A percentile compares a stretch with the other conserved stretches of the same genome.
These are phyloP conservation scores for Gallinago media DNA, from an alignment of 2,113 vertebrate species.

Conservation along the genomic window DNA sequence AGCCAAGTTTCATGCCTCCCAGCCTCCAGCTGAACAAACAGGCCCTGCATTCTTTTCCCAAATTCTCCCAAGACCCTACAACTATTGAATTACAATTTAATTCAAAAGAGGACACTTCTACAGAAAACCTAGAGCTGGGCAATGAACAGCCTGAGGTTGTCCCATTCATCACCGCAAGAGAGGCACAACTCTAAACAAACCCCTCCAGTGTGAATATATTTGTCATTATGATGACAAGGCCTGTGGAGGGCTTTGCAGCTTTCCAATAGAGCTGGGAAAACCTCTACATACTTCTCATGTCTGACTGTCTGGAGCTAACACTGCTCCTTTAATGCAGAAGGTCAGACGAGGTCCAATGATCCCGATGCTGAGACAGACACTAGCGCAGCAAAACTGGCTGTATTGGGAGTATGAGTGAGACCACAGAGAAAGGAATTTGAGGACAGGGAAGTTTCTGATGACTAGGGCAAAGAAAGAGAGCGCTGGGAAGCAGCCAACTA, in stretches of 20 bases:
- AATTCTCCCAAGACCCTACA: neutral
- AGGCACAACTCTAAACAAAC: neutral
- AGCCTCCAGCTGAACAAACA: neutral
- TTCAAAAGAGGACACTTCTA: neutral
- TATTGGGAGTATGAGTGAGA: constrained; percentile 22
- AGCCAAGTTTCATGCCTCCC: neutral
- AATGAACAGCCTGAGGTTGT: neutral
- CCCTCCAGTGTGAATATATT: neutral
- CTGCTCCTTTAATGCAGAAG: constrained; percentile 36
- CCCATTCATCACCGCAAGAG: neutral
- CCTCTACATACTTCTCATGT: constrained; percentile 40
- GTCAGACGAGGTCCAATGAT: constrained; percentile 20
- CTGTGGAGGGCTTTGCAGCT: neutral
- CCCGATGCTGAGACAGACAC: constrained; percentile 35
- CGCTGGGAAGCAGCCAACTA: constrained; percentile 43
- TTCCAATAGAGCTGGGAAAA: neutral
- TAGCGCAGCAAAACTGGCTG: constrained; percentile 50
- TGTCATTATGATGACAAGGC: constrained; percentile 23
- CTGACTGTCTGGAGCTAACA: constrained; percentile 56
- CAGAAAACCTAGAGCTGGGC: neutral
- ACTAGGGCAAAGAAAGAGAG: constrained; percentile 33
- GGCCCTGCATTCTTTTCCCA: neutral
- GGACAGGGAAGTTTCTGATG: constrained; percentile 51
- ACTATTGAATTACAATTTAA: neutral
- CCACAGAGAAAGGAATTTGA: constrained; percentile 64